Conservation (phyloP, 2,888 invertebrate genomes). For the Parnassius apollo region DNA sequence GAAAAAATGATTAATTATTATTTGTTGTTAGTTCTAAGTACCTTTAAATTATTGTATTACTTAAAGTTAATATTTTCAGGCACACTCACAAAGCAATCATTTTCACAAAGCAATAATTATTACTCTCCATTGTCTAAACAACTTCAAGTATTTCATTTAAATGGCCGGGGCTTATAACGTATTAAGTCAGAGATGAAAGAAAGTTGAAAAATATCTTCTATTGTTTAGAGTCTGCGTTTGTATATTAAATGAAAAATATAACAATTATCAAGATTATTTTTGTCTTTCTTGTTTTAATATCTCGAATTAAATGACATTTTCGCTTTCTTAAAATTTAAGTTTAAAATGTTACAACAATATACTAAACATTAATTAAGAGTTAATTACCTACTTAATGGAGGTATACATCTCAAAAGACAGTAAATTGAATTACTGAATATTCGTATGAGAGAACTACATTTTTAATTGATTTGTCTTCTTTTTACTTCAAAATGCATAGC, state of each 20-base stretch:
- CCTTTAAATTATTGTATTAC: conserved; percentile 1
- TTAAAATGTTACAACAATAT: too few species aligned
- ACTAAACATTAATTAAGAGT: too few species aligned
- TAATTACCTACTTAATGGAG: too few species aligned
- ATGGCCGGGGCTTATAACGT: conserved; percentile 18
- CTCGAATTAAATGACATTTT: too few species aligned
- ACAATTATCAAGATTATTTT: not conserved
- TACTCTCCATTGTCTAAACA: conserved; percentile 31
- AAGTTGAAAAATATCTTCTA: conserved; percentile 13
- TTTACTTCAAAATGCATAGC: too few species aligned
- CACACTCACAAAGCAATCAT: conserved; percentile 23
- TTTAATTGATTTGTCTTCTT: too few species aligned
- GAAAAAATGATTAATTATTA: too few species aligned
- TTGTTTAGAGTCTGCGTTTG: conserved; percentile 7
- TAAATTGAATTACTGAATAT: too few species aligned
- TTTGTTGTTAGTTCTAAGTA: not conserved
- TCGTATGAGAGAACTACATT: too few species aligned
- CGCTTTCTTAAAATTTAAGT: too few species aligned
- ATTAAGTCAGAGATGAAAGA: conserved; percentile 13
- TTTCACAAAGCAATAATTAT: conserved; percentile 30
- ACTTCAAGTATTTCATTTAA: conserved; percentile 20
- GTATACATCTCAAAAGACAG: too few species aligned
- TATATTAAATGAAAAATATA: not conserved
- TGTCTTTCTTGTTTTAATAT: not conserved
- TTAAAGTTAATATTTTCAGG: conserved; percentile 26